A percentile compares a stretch with the other conserved stretches of the same genome.
These are phyloP conservation scores for Drosophila sp. DNA, from an alignment of 1,140 invertebrate genomes.

Conservation along the genomic window DNA sequence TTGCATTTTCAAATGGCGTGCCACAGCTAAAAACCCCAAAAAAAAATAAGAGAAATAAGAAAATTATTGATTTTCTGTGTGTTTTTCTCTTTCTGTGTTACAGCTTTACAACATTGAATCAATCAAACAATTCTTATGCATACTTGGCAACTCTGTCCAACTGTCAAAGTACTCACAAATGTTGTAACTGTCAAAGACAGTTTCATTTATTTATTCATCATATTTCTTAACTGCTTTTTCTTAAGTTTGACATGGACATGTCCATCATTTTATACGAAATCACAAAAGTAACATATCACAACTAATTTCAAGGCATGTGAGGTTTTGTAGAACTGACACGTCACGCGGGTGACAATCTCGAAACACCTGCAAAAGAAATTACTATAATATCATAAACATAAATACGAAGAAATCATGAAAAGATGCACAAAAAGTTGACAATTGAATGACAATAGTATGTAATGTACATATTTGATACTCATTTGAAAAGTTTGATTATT, in stretches of 20 bases:
- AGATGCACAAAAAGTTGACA: constrained; percentile 11
- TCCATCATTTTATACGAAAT: constrained; percentile 58
- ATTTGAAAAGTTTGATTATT: too few species aligned
- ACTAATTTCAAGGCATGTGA: constrained; percentile 19
- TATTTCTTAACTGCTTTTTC: constrained; percentile 55
- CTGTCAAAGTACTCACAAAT: constrained; percentile 57
- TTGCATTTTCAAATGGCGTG: constrained; percentile 62
- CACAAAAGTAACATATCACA: constrained; percentile 45
- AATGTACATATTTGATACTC: background rate
- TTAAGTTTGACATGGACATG: constrained; percentile 57
- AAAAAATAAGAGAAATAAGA: constrained; percentile 22
- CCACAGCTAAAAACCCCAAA: constrained; percentile 44
- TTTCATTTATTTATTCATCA: constrained; percentile 75
- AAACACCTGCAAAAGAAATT: constrained; percentile 1
- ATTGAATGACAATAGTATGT: constrained; percentile 29
- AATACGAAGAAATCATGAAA: background rate
- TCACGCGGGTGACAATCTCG: constrained; percentile 32
- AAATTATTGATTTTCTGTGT: constrained; percentile 64
- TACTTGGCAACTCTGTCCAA: constrained; percentile 46
- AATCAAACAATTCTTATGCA: constrained; percentile 49
- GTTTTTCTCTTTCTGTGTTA: background rate
- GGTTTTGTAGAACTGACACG: constrained; percentile 49
- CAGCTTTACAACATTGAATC: constrained; percentile 29
- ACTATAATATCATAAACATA: constrained; percentile 4
- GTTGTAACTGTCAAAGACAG: constrained; percentile 62